Evolutionary conservation across 2,113 vertebrate species (phyloP).

Genomic region (Actinemys pallida): DNA sequence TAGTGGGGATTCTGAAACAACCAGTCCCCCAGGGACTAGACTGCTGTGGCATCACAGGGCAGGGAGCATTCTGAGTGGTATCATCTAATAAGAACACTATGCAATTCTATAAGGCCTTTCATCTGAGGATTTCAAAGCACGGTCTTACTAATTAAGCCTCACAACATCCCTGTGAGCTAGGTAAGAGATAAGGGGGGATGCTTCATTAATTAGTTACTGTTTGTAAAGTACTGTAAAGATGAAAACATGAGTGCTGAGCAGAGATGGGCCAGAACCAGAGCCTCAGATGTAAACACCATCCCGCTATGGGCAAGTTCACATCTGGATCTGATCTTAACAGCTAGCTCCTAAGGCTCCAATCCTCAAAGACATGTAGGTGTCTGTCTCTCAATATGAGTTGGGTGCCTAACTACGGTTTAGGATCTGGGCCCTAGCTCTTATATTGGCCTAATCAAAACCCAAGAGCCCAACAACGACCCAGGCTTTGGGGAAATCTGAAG

Average conservation of each 20-base stretch:
- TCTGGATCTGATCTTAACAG: neutral
- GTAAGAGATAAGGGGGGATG: neutral
- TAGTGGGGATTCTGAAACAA: neutral
- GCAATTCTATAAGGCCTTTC: slow-evolving; percentile 23
- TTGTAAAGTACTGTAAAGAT: neutral
- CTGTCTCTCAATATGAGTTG: neutral
- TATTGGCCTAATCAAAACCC: neutral
- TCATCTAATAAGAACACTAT: neutral
- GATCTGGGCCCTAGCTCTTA: neutral
- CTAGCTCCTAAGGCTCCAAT: neutral
- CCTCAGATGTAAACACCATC: neutral
- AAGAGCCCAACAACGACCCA: neutral
- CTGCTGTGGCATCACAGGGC: neutral
- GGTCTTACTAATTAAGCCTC: neutral
- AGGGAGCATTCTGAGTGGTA: neutral
- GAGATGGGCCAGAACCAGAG: neutral
- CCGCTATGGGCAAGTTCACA: neutral
- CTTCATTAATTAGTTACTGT: neutral
- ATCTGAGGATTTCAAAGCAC: slow-evolving; percentile 26
- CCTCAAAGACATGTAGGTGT: neutral
- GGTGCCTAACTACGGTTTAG: neutral
- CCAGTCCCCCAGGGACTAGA: neutral
- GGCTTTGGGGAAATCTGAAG: neutral
- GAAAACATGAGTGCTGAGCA: neutral
- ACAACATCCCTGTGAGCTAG: slow-evolving; percentile 9